These are phyloP conservation scores for Limenitis camilla DNA, from an alignment of 2,888 invertebrate species.

Conservation along the genomic window DNA sequence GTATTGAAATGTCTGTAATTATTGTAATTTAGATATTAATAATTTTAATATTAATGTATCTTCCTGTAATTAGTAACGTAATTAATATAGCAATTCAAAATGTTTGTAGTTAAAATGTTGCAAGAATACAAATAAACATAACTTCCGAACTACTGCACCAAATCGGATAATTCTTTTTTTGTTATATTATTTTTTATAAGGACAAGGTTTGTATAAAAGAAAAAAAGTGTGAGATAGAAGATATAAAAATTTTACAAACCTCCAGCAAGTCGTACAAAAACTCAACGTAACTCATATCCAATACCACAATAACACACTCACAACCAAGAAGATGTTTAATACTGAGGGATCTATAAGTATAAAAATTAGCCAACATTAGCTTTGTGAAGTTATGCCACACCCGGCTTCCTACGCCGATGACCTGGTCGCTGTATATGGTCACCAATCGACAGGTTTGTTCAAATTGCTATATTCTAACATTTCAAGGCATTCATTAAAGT, in stretches of 20 bases:
- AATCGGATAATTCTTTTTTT: too few relatives aligned
- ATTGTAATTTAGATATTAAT: too few relatives aligned
- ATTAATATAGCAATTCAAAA: too few relatives aligned
- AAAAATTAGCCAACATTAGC: slow-evolving; percentile 45
- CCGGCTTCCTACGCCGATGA: slow-evolving; percentile 53
- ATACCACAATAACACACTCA: slow-evolving; percentile 22
- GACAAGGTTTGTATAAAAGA: neutral
- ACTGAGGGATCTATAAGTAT: slow-evolving; percentile 30
- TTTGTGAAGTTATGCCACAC: slow-evolving; percentile 49
- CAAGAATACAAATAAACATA: too few relatives aligned
- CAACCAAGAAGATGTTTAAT: slow-evolving; percentile 7
- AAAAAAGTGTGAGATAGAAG: too few relatives aligned
- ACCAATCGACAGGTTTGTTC: slow-evolving; percentile 45
- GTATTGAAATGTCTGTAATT: too few relatives aligned
- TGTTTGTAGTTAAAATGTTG: too few relatives aligned
- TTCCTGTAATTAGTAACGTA: too few relatives aligned
- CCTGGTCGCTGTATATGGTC: slow-evolving; percentile 51
- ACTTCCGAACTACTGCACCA: too few relatives aligned
- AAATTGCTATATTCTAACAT: slow-evolving; percentile 20
- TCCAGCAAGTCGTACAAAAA: slow-evolving; percentile 60
- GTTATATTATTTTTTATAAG: neutral
- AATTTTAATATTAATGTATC: too few relatives aligned
- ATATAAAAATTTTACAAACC: slow-evolving; percentile 36
- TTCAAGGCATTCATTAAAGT: slow-evolving; percentile 10
- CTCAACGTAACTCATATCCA: slow-evolving; percentile 57